Evolutionary conservation across 2,888 invertebrate genomes (phyloP).

Genomic region (Caenorhabditis sp.): DNA sequence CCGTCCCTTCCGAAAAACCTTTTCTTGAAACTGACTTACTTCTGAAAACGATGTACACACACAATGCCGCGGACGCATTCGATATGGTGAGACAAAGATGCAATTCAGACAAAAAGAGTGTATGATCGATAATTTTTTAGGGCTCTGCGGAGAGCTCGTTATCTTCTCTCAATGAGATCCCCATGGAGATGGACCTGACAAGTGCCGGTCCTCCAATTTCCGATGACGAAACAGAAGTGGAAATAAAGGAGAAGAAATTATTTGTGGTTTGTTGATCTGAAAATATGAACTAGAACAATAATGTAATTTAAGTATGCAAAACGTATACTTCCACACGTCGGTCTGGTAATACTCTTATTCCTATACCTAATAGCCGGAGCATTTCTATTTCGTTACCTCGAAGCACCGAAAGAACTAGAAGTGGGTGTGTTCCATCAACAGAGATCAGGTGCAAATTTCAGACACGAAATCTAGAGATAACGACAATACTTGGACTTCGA

Average conservation of each 20-base stretch:
- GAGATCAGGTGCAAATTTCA: constrained; percentile 41
- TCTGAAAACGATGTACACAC: constrained; percentile 37
- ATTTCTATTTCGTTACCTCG: constrained; percentile 75
- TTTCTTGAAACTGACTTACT: not conserved
- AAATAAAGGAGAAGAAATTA: constrained; percentile 62
- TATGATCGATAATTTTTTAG: constrained; percentile 33
- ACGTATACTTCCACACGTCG: constrained; percentile 78
- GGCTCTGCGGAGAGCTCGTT: constrained; percentile 65
- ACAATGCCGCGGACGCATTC: constrained; percentile 42
- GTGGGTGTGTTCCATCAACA: constrained; percentile 55
- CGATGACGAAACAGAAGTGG: constrained; percentile 71
- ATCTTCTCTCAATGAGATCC: constrained; percentile 71
- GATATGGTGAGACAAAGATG: constrained; percentile 43
- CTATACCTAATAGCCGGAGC: constrained; percentile 77
- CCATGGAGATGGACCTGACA: constrained; percentile 76
- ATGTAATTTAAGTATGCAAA: constrained; percentile 69
- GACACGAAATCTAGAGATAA: constrained; percentile 73
- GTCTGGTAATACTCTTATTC: constrained; percentile 76
- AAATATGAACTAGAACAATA: not conserved
- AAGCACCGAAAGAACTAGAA: constrained; percentile 75
- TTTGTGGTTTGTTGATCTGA: constrained; percentile 47
- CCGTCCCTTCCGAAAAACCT: constrained; percentile 4
- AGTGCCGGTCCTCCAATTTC: constrained; percentile 70
- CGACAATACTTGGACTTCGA: constrained; percentile 72
- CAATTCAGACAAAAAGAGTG: not conserved